Conservation (phyloP, 1,140 invertebrate genomes). For the Lutraria rhynchaena region DNA sequence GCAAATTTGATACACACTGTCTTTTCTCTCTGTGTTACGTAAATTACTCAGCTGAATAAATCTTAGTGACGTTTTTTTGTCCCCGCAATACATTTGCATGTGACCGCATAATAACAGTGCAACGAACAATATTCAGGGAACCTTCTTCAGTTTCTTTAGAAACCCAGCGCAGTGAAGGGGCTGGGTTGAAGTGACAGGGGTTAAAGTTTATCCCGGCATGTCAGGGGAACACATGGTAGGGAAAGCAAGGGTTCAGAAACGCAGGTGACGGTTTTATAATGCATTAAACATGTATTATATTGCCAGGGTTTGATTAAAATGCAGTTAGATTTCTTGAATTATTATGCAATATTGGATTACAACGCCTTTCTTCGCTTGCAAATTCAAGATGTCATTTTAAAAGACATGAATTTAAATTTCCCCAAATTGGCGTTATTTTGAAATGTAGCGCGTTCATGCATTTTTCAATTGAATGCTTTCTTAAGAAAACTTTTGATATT, state of each 20-base stretch:
- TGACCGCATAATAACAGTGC: slow-evolving; percentile 44
- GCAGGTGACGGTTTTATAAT: slow-evolving; percentile 40
- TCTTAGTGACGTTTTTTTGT: slow-evolving; percentile 31
- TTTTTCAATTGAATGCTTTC: neutral
- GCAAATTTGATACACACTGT: slow-evolving; percentile 51
- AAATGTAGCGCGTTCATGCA: slow-evolving; percentile 17
- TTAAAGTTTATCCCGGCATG: slow-evolving; percentile 36
- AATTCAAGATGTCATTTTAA: slow-evolving; percentile 47
- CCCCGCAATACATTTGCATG: slow-evolving; percentile 43
- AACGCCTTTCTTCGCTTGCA: slow-evolving; percentile 23
- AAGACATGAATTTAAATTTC: slow-evolving; percentile 19
- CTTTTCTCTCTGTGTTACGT: slow-evolving; percentile 37
- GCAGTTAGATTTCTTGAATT: slow-evolving; percentile 43
- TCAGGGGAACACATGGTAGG: slow-evolving; percentile 34
- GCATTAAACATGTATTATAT: slow-evolving; percentile 43
- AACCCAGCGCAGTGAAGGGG: neutral
- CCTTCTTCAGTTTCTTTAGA: slow-evolving; percentile 5
- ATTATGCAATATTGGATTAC: slow-evolving; percentile 51
- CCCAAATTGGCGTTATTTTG: slow-evolving; percentile 38
- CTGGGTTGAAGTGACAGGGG: slow-evolving; percentile 25
- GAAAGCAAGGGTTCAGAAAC: slow-evolving; percentile 1
- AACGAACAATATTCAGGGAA: neutral
- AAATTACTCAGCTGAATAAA: slow-evolving; percentile 49
- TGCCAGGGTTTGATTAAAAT: slow-evolving; percentile 49
- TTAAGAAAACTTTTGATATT: neutral